Conservation (phyloP, 1,140 invertebrate genomes). For the Drosophila orena region DNA sequence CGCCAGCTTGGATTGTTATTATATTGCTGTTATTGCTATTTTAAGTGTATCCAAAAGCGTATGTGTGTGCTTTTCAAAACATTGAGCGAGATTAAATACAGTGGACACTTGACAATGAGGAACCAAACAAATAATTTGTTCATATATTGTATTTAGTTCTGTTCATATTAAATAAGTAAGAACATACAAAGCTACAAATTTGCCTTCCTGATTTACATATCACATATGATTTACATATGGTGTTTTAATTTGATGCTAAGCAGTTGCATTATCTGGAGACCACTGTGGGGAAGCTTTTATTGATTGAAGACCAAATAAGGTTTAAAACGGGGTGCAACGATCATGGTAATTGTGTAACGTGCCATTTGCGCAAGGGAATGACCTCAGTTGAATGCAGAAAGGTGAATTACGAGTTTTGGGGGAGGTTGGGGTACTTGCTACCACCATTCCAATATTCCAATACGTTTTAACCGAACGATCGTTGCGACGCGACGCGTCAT, state of each 20-base stretch:
- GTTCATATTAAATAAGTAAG: too few relatives aligned
- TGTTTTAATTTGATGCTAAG: neutral
- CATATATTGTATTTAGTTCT: too few relatives aligned
- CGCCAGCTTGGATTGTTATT: constrained; percentile 22
- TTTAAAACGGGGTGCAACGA: constrained; percentile 8
- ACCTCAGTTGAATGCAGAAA: constrained; percentile 11
- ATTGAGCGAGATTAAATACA: constrained; percentile 24
- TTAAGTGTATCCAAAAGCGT: constrained; percentile 9
- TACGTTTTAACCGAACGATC: constrained; percentile 17
- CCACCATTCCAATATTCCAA: constrained; percentile 18
- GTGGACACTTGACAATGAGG: neutral
- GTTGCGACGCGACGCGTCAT: constrained; percentile 23
- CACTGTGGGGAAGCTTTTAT: neutral
- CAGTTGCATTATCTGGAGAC: too few relatives aligned
- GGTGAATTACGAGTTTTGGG: neutral
- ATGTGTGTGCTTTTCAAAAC: constrained; percentile 6
- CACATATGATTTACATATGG: too few relatives aligned
- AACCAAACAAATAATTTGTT: too few relatives aligned
- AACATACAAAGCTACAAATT: too few relatives aligned
- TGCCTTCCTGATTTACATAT: too few relatives aligned
- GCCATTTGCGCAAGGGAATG: constrained; percentile 25
- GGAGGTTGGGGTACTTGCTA: neutral
- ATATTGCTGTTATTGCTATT: constrained; percentile 35
- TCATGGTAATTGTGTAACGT: constrained; percentile 16
- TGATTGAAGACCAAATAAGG: neutral